These are phyloP conservation scores for Piprites chloris DNA, from an alignment of 2,113 vertebrate genomes.

Conservation along the genomic window DNA sequence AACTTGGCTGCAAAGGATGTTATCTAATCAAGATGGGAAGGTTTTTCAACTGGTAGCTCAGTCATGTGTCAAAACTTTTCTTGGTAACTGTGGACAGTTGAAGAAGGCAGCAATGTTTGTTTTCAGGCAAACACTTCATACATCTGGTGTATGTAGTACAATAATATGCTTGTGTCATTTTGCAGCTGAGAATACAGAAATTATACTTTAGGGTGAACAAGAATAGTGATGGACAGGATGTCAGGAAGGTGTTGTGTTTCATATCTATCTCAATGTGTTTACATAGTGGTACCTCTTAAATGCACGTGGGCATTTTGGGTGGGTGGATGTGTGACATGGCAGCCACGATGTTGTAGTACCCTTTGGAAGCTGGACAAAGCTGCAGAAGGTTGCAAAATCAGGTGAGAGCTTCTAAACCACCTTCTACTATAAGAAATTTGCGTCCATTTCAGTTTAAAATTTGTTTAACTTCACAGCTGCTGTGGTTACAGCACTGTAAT, in stretches of 20 bases:
- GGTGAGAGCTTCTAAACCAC: not conserved
- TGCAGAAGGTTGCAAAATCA: not conserved
- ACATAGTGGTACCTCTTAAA: not conserved
- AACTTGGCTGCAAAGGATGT: not conserved
- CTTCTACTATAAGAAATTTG: not conserved
- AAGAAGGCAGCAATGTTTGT: not conserved
- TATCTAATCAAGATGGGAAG: not conserved
- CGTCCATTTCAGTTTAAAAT: not conserved
- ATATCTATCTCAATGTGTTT: not conserved
- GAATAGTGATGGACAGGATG: not conserved
- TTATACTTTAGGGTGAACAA: not conserved
- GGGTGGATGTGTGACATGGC: not conserved
- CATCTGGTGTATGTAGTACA: not conserved
- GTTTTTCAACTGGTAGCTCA: not conserved
- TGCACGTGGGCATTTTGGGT: not conserved
- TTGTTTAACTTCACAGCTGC: not conserved
- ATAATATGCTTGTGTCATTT: rapidly evolving
- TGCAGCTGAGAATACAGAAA: not conserved
- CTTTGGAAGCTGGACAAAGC: not conserved
- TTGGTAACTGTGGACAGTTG: not conserved
- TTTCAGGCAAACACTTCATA: not conserved
- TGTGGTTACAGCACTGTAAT: not conserved
- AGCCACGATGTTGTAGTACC: not conserved
- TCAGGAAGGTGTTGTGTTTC: not conserved
- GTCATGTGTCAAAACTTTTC: not conserved